Evolutionary conservation across 2,888 invertebrate species (phyloP).

Genomic region (Seira sanloemensis): DNA sequence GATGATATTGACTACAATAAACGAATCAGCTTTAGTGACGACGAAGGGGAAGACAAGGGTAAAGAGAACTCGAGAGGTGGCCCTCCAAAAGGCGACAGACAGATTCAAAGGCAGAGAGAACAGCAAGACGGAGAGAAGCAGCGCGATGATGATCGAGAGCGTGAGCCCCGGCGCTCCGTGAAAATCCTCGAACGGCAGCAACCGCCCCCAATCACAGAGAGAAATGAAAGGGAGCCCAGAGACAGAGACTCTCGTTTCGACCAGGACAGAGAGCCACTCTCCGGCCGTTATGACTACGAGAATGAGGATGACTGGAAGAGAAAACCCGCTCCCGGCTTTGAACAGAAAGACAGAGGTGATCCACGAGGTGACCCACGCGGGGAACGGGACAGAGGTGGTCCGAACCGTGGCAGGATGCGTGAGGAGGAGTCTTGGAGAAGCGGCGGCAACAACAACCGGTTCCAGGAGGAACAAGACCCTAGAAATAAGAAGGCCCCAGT

Average conservation of each 20-base stretch:
- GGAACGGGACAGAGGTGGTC: slow-evolving; percentile 45
- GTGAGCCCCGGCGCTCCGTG: slow-evolving; percentile 2
- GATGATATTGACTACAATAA: slow-evolving; percentile 73
- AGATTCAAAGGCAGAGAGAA: slow-evolving; percentile 23
- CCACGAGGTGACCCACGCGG: no score
- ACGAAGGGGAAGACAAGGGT: slow-evolving; percentile 67
- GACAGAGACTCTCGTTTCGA: slow-evolving; percentile 32
- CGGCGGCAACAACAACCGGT: slow-evolving; percentile 52
- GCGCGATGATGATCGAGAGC: slow-evolving; percentile 22
- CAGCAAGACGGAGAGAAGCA: slow-evolving; percentile 17
- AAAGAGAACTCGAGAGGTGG: slow-evolving; percentile 2
- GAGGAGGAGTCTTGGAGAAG: slow-evolving; percentile 70
- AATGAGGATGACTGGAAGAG: slow-evolving; percentile 50
- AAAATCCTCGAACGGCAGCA: slow-evolving; percentile 54
- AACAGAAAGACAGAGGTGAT: slow-evolving; percentile 45
- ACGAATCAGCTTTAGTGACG: slow-evolving; percentile 72
- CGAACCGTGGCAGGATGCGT: slow-evolving; percentile 27
- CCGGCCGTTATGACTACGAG: slow-evolving; percentile 34
- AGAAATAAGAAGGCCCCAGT: slow-evolving; percentile 50
- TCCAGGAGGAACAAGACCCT: slow-evolving; percentile 67
- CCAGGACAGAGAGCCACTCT: slow-evolving; percentile 25
- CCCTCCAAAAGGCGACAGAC: slow-evolving; percentile 21
- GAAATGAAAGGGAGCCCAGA: slow-evolving; percentile 17
- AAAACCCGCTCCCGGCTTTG: slow-evolving; percentile 30
- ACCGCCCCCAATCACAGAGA: slow-evolving; percentile 23